Conservation (phyloP, 1,140 invertebrate species). For the Pseudomyrmex concolor region DNA sequence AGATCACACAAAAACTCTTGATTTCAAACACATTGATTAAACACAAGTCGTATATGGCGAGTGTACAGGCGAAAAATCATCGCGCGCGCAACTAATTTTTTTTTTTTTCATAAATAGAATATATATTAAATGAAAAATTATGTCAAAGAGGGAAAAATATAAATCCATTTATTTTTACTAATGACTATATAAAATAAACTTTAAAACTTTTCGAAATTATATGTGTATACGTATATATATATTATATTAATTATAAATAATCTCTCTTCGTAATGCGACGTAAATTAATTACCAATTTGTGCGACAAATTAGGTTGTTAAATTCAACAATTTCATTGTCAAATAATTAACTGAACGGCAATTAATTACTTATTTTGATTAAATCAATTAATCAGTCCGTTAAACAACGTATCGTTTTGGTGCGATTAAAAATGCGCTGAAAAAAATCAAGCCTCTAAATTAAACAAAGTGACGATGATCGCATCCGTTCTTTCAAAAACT, state of each 20-base stretch:
- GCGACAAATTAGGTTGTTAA: neutral
- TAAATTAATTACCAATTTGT: constrained; percentile 24
- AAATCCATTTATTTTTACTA: constrained; percentile 13
- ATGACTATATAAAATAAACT: constrained; percentile 61
- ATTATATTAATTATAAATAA: constrained; percentile 38
- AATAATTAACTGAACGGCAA: constrained; percentile 34
- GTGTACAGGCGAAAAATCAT: neutral
- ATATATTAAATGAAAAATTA: constrained; percentile 71
- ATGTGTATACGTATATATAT: constrained; percentile 19
- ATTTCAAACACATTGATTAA: constrained; percentile 37
- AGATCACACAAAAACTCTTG: constrained; percentile 16
- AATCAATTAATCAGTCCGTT: constrained; percentile 15
- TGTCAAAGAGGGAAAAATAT: constrained; percentile 55
- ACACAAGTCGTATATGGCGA: constrained; percentile 30
- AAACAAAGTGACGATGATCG: constrained; percentile 27
- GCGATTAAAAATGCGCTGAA: neutral
- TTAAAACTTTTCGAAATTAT: constrained; percentile 24
- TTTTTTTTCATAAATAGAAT: constrained; percentile 61
- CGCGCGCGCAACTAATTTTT: constrained; percentile 27
- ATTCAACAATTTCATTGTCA: constrained; percentile 5
- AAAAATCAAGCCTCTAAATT: constrained; percentile 38
- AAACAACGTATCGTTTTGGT: constrained; percentile 23
- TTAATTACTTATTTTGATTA: constrained; percentile 39
- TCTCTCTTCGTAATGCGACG: neutral
- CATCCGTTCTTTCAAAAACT: constrained; percentile 36